Evolutionary conservation across 1,140 invertebrate genomes (phyloP), one percentile per base, ranked within the genome.

Genomic region (Mizuhopecten yessoensis): DNA sequence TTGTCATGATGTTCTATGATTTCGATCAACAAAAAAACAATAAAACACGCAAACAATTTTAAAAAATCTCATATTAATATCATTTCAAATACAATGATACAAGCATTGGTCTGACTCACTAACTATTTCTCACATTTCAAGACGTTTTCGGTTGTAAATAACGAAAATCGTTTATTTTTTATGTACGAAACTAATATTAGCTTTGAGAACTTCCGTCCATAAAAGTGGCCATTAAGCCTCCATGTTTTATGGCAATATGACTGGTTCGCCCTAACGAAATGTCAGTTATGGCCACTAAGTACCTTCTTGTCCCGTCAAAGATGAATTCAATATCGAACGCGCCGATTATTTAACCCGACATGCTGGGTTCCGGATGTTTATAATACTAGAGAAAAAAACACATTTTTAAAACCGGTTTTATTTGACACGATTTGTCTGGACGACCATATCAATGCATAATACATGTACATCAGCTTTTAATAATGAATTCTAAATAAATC

Each of bases 151-250:
- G 57, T 29, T 29, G 57, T 75, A 75, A 75, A 75, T 75, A 75
- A 75, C 57, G n/a, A 75, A 75, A 75, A 75, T 75, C 57, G 57
- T 75, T 29, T 75, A 75, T 75, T 75, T 75, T 75, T 75, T 75
- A 75, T 29, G 57, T 75, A 29, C 23, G 57, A 75, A 75, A 75
- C 57, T 75, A 75, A 75, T 75, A 75, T 75, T 75, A 75, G 57
- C 57, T 75, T 75, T 17, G 57, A n/a, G 57, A 75, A 75, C 57
- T 75, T 75, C 57, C 57, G 57, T 29, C 57, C 57, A 75, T 75
- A 75, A 75, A 75, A 75, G 9, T n/a, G 57, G n/a, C 57, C 57
- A 75, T 75, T 75, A 75, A 75, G n/a, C 0, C n/a, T 75, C 57
- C 57, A 75, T 75, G 57, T 75, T n/a, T 75, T 75, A 75, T 17